These are phyloP conservation scores for Varanus salvator DNA, from an alignment of 2,113 vertebrate genomes.

Conservation along the genomic window DNA sequence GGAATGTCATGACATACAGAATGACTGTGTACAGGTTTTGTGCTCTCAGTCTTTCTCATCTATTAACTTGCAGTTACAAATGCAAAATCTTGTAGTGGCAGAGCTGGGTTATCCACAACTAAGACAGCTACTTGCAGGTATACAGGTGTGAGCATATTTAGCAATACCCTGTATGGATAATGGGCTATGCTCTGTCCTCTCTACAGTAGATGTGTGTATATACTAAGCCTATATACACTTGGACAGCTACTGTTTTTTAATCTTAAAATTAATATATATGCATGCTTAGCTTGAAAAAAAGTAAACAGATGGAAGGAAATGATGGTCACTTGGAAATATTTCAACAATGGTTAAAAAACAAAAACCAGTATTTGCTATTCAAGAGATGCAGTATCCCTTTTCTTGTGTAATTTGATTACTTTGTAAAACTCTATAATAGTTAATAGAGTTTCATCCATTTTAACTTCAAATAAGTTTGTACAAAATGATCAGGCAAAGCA, in stretches of 20 bases:
- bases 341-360: conserved; percentile 71
- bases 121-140: conserved; percentile 41
- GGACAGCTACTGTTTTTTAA: conserved; percentile 72
- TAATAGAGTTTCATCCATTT: conserved; percentile 60
- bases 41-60: conserved; percentile 59
- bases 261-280: conserved; percentile 67
- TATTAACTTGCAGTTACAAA: conserved; percentile 63
- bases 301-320: conserved; percentile 78
- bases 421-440: conserved; percentile 62
- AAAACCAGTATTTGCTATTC: conserved; percentile 71
- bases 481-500: conserved; percentile 66
- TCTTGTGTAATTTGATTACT: conserved; percentile 73
- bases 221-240: conserved; percentile 52
- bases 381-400: conserved; percentile 86
- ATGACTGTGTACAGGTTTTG: conserved; percentile 77
- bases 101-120: conserved; percentile 34
- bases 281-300: conserved; percentile 76
- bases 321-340: conserved; percentile 74
- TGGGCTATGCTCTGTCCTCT: conserved; percentile 33
- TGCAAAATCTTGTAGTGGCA: conserved; percentile 55
- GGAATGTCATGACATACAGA: conserved; percentile 80
- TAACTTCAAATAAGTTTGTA: conserved; percentile 70
- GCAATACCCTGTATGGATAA: conserved; percentile 55
- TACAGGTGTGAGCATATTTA: conserved; percentile 70
- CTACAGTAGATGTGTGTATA: conserved; percentile 66